Base-by-base conservation (phyloP, 2,113 vertebrate genomes). In the Leucopsar rothschildi region DNA sequence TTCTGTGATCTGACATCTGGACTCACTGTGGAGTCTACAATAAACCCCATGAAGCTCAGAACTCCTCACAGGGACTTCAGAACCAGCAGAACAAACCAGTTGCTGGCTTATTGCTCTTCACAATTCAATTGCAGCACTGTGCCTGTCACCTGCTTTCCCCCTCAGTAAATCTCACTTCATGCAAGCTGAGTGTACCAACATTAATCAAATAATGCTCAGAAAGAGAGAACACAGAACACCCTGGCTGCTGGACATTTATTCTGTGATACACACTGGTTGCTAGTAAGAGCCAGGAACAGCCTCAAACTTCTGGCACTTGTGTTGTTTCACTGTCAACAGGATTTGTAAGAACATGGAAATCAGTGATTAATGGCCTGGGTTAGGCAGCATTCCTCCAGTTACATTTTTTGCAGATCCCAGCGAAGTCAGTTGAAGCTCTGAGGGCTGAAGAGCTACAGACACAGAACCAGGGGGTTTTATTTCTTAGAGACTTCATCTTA, bases 141-240 rank as follows among this genome's bases (percentile, higher is more conserved):
- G 75, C 45, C 55, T 27, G 14, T 40, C 50, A 27, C 19, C 81
- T 77, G 10, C 44, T 92, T 90, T 92, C 42, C 81, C 37, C 73
- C 81, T 7, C 18, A 72, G 56, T 33, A 85, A 86, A 65, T 86
- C 37, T 53, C 63, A 37, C 70, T 35, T 52, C 63, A 61, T 66
- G 61, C 69, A 77, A 83, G 39, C 44, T 40, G 44, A 83, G 27
- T 4, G 11, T 31, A 40, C 82, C 61, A 82, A 87, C 59, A 86
- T 89, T 33, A 92, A 85, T 93, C 65, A 96, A 57, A 28, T 45
- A 60, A 25, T 1, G 16, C 59, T 73, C 28, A 28, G 42, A 86
- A 86, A 96, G 97, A 98, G 70, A 88, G 96, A 90, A 90, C 6
- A 1, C 98, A 98, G 97, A 86, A 52, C 87, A 59, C 60, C 42